Conservation (phyloP, 1,140 invertebrate genomes). For the Drosophila tristis region DNA sequence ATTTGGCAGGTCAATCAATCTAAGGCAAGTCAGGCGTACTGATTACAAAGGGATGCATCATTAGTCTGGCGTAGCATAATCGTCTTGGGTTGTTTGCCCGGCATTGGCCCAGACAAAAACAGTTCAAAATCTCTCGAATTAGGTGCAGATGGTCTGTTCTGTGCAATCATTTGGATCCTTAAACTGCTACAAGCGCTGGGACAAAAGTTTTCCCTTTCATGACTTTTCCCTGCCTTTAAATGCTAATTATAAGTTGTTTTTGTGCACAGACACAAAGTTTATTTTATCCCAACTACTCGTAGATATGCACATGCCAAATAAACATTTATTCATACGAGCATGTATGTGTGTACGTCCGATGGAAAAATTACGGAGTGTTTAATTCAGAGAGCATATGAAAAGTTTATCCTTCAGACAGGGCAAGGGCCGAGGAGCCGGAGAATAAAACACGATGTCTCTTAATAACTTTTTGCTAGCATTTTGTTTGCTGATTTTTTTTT, state of each 20-base stretch:
- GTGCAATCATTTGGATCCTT: conserved; percentile 14
- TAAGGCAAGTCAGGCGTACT: conserved; percentile 23
- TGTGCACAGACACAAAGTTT: conserved; percentile 34
- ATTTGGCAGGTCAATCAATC: conserved; percentile 49
- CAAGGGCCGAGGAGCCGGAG: not conserved
- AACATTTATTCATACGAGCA: conserved; percentile 30
- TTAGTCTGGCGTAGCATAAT: conserved; percentile 30
- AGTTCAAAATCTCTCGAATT: conserved; percentile 23
- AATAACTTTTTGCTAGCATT: conserved; percentile 78
- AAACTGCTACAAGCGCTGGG: conserved; percentile 1
- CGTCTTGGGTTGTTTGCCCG: not conserved
- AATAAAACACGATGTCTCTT: conserved; percentile 72
- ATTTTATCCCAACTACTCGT: conserved; percentile 40
- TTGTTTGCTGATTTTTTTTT: conserved; percentile 69
- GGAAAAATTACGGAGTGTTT: conserved; percentile 61
- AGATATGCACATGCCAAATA: conserved; percentile 70
- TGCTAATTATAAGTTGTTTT: conserved; percentile 80
- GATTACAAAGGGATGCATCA: conserved; percentile 40
- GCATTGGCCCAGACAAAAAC: conserved; percentile 2
- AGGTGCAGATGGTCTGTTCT: conserved; percentile 3
- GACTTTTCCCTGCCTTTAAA: conserved; percentile 60
- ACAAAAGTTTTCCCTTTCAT: conserved; percentile 37
- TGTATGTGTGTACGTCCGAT: conserved; percentile 20
- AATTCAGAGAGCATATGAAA: conserved; percentile 78
- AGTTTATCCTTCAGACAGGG: conserved; percentile 67